phyloP scores from a whole-genome alignment of 2,797 vertebrate genomes.

The Hyperoplus immaculatus region DNA sequence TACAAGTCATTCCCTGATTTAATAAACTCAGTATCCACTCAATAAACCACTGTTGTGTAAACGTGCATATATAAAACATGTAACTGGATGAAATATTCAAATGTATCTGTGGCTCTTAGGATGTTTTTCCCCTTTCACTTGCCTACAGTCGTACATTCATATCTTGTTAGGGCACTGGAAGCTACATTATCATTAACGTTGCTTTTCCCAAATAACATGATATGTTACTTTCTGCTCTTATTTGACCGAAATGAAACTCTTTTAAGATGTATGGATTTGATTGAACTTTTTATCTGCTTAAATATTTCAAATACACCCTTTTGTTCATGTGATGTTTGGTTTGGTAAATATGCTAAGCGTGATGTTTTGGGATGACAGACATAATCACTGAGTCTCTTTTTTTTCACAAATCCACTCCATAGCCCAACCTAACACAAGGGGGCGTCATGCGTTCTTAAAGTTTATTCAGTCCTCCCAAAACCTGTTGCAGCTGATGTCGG shows the following conservation, averaged over 20 bases:
- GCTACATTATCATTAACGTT: not conserved
- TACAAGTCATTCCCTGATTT: not conserved
- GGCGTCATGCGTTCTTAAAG: conserved; percentile 68
- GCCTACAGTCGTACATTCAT: not conserved
- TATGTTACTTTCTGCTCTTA: not conserved
- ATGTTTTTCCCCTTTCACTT: not conserved
- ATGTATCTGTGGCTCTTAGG: not conserved
- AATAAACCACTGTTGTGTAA: too few relatives aligned
- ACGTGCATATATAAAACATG: not conserved
- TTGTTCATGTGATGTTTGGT: not conserved
- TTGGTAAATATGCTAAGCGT: not conserved
- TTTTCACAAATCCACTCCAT: conserved; percentile 18
- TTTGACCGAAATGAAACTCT: not conserved
- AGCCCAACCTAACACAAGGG: conserved; percentile 71
- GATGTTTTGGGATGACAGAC: not conserved
- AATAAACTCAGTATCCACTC: not conserved
- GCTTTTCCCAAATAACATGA: not conserved
- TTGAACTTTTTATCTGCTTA: not conserved
- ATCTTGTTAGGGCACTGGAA: not conserved
- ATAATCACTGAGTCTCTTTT: not conserved
- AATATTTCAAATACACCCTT: not conserved
- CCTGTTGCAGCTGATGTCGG: conserved; percentile 58
- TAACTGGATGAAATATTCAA: not conserved
- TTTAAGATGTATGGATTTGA: not conserved
- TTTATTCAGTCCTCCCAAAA: conserved; percentile 44